Evolutionary conservation across 2,888 invertebrate genomes (phyloP).

Genomic region (Nemotelus nigrinus): DNA sequence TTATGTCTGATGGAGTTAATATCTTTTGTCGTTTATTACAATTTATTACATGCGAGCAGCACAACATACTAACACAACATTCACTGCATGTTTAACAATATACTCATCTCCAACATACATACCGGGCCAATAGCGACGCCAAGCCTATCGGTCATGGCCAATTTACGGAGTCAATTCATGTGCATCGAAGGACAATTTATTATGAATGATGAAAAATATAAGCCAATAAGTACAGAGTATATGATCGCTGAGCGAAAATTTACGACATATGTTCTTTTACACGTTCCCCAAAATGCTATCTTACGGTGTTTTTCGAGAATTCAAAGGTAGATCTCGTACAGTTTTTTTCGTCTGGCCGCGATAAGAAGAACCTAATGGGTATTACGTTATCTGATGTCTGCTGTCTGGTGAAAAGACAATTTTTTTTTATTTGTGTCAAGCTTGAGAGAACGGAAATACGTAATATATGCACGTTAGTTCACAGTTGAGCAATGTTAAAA

Average conservation of each 20-base stretch:
- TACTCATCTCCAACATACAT: neutral
- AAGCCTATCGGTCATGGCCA: conserved; percentile 43
- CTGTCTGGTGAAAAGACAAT: neutral
- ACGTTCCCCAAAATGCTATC: neutral
- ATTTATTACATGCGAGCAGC: conserved; percentile 23
- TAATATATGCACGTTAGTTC: too few species aligned
- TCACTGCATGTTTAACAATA: neutral
- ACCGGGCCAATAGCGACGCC: neutral
- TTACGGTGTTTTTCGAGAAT: neutral
- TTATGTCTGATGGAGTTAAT: conserved; percentile 40
- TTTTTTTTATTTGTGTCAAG: neutral
- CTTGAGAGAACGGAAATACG: too few species aligned
- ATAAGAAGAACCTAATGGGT: conserved; percentile 8
- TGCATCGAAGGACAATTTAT: conserved; percentile 43
- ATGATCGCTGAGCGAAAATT: conserved; percentile 31
- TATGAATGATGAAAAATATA: conserved; percentile 28
- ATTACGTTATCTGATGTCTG: neutral
- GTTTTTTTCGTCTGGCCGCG: neutral
- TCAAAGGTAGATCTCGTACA: neutral
- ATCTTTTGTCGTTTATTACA: conserved; percentile 12
- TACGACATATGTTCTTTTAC: conserved; percentile 18
- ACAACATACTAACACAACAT: neutral
- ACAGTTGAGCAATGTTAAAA: too few species aligned
- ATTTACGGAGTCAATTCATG: conserved; percentile 41
- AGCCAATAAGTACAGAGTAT: neutral